Evolutionary conservation across 2,797 vertebrate species (phyloP), one percentile per base, ranked within the genome.

Genomic region (Argentina silus): DNA sequence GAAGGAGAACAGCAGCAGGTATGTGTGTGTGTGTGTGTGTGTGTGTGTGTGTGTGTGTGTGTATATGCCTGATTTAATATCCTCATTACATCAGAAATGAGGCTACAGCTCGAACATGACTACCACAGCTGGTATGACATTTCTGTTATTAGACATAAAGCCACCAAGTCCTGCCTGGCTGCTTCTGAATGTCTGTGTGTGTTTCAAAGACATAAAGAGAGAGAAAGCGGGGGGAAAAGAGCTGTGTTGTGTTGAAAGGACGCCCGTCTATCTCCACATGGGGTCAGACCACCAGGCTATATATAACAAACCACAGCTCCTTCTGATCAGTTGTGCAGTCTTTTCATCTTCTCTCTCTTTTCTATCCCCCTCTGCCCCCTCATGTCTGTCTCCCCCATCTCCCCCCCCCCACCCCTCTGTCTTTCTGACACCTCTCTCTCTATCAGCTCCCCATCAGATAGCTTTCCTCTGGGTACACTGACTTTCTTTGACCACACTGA

Each of bases 1-100:
- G 68, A 99, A 96, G 93, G 98, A 99, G 86, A 99, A 99, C 91
- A 98, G 78, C 98, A 99, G 86, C 98, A 99, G 96, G 97, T 98
- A 86, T 69, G 11, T 55, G 14, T 62, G n/a, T 64, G 27, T 23
- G 42, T 61, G 65, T 51, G 23, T 51, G 60, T 65, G 59, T 71
- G 69, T 71, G 64, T 62, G 56, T 60, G 23, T 43, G 21, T 55
- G 9, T 62, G 47, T 50, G 17, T 21, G 19, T 57, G 67, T 59
- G 4, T 43, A 43, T 43, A 7, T 56, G 27, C 14, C 43, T 27
- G 12, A 2, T 14, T 17, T 5, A 7, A 17, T 27, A 19, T 65
- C 17, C 55, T 14, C 55, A 4, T 74, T 15, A 55, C 17, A 23
- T 36, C 17, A 60, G 19, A 21, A 11, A 60, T 21, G 21, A 23